These are phyloP conservation scores for Crotalus horridus DNA, from an alignment of 2,113 vertebrate species.

Conservation along the genomic window DNA sequence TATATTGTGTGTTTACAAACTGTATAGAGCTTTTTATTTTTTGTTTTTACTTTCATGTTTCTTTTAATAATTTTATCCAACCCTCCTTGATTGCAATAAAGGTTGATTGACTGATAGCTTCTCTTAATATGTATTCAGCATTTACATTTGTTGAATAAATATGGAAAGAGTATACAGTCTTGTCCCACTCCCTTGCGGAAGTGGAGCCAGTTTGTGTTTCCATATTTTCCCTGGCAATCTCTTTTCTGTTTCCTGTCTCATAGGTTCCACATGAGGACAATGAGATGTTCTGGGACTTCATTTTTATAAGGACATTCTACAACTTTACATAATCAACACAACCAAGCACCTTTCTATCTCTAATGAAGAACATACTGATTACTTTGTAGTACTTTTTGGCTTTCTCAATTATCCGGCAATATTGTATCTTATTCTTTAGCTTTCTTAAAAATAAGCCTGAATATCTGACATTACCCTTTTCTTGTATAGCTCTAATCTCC, in stretches of 20 bases:
- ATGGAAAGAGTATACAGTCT: neutral
- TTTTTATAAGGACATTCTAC: neutral
- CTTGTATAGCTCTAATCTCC: neutral
- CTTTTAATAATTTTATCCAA: too few relatives aligned
- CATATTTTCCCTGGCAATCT: neutral
- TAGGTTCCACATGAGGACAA: neutral
- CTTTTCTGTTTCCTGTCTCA: neutral
- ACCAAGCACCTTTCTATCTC: neutral
- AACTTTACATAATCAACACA: neutral
- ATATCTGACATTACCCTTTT: neutral
- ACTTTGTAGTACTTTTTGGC: neutral
- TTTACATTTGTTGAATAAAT: neutral
- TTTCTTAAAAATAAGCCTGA: neutral
- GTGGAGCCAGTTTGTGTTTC: neutral
- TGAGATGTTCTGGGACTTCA: neutral
- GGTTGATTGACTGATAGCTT: neutral
- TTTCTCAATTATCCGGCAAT: neutral
- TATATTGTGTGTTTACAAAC: neutral
- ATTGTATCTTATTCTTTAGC: neutral
- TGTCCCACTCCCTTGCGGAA: neutral
- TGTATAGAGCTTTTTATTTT: neutral
- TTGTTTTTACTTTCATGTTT: neutral
- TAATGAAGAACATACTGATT: neutral
- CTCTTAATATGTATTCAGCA: neutral
- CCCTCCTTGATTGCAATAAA: neutral